Evolutionary conservation across 2,888 invertebrate species (phyloP).

Genomic region (Stenchaetothrips biformis): DNA sequence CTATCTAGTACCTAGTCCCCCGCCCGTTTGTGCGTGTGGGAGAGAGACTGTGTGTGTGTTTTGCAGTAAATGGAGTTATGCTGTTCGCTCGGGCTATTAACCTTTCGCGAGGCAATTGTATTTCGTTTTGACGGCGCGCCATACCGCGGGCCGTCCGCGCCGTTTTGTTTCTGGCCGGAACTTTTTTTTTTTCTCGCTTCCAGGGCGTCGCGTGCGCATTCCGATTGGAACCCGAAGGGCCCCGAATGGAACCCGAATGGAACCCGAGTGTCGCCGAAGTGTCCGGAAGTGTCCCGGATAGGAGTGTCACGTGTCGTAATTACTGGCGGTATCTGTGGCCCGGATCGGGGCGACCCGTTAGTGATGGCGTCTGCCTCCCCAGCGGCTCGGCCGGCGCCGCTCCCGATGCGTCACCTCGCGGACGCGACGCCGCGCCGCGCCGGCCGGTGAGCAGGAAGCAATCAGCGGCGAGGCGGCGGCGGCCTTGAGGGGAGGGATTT

Average conservation of each 20-base stretch:
- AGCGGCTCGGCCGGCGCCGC: neutral
- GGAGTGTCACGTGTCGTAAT: neutral
- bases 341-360: no score
- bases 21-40: no score
- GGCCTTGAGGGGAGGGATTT: neutral
- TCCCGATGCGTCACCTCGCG: conserved; percentile 13
- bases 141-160: neutral
- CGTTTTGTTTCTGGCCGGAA: neutral
- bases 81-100: neutral
- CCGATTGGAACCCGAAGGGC: neutral
- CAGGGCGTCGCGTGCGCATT: neutral
- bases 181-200: neutral
- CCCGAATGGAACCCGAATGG: no score
- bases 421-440: no score
- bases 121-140: neutral
- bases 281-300: neutral
- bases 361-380: no score
- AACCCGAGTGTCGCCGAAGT: neutral
- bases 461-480: neutral
- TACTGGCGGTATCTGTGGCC: no score
- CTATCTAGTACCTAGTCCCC: no score
- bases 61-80: neutral
- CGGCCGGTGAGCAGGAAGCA: neutral
- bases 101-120: neutral
- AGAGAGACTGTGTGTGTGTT: no score